Evolutionary conservation across 2,888 invertebrate species (phyloP), one percentile per base, ranked within the genome.

Genomic region (Eupithecia exiguata): DNA sequence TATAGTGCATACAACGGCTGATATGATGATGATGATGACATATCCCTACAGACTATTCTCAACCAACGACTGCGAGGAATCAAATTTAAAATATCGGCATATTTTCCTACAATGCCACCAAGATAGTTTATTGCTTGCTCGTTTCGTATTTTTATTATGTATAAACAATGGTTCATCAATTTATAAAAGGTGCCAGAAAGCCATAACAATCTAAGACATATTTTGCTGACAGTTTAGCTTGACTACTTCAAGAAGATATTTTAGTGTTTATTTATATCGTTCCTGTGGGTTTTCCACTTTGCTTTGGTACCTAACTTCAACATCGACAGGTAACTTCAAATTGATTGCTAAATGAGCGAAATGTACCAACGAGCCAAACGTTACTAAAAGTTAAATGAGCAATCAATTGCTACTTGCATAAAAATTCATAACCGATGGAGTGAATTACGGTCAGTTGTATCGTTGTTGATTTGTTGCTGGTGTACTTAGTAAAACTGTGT

Each of bases 111-210:
- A 62, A 69, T 69, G 68, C 68, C 69, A 70, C 69, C 73, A 73
- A 21, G 66, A n/a, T 53, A 25, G 53, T 67, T 58, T 63, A 38
- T 12, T 25, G 80, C 84, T 84, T 80, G 83, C 82, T 84, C 81
- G 83, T 86, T 87, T 86, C 81, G 85, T 83, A 81, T 82, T 82
- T 82, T 85, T 86, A 85, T 86, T 87, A 79, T 83, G 78, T 70
- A 69, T 78, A 81, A 88, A 90, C 89, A 90, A 90, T 89, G 78
- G 86, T 72, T 80, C 38, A 86, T 89, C 85, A 89, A 84, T 81
- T 82, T 84, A 62, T 76, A 73, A 67, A 77, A 70, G 85, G 86
- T 75, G 75, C 74, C 77, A 85, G 82, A 80, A 78, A 81, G 82
- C 82, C 4, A 62, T 62, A 69, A 66, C 40, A 43, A 66, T 40